phyloP scores from a whole-genome alignment of 2,888 invertebrate genomes.

The Plemyria rubiginata region DNA sequence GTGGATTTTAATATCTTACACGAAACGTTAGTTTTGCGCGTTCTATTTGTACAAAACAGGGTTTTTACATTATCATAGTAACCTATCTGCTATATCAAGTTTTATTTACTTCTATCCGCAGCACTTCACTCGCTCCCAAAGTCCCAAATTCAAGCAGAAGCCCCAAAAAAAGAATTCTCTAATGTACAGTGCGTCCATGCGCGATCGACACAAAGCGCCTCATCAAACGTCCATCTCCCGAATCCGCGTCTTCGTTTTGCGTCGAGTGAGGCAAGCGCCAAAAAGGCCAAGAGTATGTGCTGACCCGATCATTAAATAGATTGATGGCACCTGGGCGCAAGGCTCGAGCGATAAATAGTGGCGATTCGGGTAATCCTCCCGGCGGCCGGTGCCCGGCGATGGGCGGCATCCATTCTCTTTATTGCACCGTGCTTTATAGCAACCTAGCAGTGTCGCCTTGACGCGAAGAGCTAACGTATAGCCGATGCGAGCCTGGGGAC shows the following conservation, averaged over 20 bases:
- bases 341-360: slow-evolving; percentile 84
- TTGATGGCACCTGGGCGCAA: slow-evolving; percentile 84
- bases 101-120: not conserved
- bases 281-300: slow-evolving; percentile 81
- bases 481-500: slow-evolving; percentile 54
- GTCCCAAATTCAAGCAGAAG: not conserved
- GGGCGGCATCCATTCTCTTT: slow-evolving; percentile 85
- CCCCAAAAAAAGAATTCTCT: slow-evolving; percentile 17
- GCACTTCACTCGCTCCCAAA: slow-evolving; percentile 6
- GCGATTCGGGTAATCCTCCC: slow-evolving; percentile 83
- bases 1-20: no score
- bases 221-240: slow-evolving; percentile 83
- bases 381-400: slow-evolving; percentile 77
- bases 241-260: slow-evolving; percentile 72
- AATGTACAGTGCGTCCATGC: slow-evolving; percentile 66
- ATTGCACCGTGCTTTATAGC: slow-evolving; percentile 84
- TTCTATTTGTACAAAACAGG: no score
- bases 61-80: no score
- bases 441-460: slow-evolving; percentile 73
- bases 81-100: not conserved
- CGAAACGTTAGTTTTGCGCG: no score
- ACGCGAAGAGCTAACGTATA: slow-evolving; percentile 76
- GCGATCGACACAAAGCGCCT: slow-evolving; percentile 81
- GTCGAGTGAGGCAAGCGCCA: slow-evolving; percentile 59
- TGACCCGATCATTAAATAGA: slow-evolving; percentile 86